Conservation (phyloP, 2,113 vertebrate genomes). For the Mystacornis crossleyi region DNA sequence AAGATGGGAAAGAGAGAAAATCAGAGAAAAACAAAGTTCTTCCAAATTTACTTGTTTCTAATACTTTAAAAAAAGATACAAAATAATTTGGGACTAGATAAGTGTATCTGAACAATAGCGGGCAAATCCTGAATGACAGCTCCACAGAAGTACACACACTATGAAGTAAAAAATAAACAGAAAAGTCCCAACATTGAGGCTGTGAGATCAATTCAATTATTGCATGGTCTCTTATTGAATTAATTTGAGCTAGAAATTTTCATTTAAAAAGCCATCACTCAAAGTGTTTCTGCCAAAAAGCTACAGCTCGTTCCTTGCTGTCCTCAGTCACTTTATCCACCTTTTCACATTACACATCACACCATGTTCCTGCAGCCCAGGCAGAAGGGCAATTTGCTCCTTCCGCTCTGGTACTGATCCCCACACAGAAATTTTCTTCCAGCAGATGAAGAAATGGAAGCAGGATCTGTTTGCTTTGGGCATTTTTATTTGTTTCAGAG, state of each 20-base stretch:
- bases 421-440: not conserved
- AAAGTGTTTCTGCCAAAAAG: not conserved
- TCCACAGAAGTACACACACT: not conserved
- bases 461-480: not conserved
- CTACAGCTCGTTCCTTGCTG: accelerated
- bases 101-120: accelerated
- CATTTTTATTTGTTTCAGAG: not conserved
- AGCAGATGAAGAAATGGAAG: not conserved
- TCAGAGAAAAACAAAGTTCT: not conserved
- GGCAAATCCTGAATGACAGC: not conserved
- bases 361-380: accelerated
- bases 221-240: accelerated
- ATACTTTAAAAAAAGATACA: not conserved
- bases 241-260: not conserved
- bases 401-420: not conserved
- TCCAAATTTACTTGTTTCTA: not conserved
- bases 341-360: not conserved
- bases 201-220: not conserved
- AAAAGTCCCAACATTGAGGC: not conserved
- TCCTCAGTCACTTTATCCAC: not conserved
- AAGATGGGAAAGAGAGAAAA: not conserved
- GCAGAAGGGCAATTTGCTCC: not conserved
- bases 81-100: accelerated
- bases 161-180: not conserved
- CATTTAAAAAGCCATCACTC: not conserved